These are phyloP conservation scores for Masnerella sp. DNA, from an alignment of 2,888 invertebrate genomes.

Conservation along the genomic window DNA sequence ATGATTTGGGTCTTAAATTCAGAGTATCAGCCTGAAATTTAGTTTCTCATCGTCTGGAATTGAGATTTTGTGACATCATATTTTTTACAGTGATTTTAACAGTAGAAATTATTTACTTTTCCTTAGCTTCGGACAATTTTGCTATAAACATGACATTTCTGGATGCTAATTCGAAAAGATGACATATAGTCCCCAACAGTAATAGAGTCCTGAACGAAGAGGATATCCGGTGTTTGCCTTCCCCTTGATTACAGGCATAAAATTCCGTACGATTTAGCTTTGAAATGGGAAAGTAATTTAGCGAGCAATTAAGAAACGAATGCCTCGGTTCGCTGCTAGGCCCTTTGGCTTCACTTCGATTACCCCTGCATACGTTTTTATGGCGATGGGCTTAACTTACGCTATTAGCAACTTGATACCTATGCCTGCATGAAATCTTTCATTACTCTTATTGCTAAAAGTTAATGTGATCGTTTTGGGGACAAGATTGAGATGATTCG, in stretches of 20 bases:
- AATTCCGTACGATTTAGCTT: conserved; percentile 65
- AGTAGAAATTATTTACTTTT: too few relatives aligned
- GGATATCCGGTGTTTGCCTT: conserved; percentile 52
- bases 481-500: neutral
- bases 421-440: conserved; percentile 39
- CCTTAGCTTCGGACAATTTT: too few relatives aligned
- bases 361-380: conserved; percentile 72
- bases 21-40: too few relatives aligned
- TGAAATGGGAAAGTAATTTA: conserved; percentile 67
- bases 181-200: conserved; percentile 12
- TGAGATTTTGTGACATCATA: too few relatives aligned
- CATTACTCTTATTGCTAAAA: conserved; percentile 54
- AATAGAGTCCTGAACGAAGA: conserved; percentile 33
- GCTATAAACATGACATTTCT: too few relatives aligned
- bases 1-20: too few relatives aligned
- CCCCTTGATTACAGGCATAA: conserved; percentile 63
- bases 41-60: too few relatives aligned
- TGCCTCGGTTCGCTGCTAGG: conserved; percentile 62
- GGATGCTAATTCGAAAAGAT: too few relatives aligned
- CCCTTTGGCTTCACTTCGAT: conserved; percentile 70
- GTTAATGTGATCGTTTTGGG: conserved; percentile 22
- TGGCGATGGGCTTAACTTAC: conserved; percentile 68
- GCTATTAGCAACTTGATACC: conserved; percentile 75
- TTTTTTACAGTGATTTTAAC: too few relatives aligned
- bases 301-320: conserved; percentile 68